These are phyloP conservation scores for Drosophila formosana DNA, from an alignment of 2,888 invertebrate species.

Conservation along the genomic window DNA sequence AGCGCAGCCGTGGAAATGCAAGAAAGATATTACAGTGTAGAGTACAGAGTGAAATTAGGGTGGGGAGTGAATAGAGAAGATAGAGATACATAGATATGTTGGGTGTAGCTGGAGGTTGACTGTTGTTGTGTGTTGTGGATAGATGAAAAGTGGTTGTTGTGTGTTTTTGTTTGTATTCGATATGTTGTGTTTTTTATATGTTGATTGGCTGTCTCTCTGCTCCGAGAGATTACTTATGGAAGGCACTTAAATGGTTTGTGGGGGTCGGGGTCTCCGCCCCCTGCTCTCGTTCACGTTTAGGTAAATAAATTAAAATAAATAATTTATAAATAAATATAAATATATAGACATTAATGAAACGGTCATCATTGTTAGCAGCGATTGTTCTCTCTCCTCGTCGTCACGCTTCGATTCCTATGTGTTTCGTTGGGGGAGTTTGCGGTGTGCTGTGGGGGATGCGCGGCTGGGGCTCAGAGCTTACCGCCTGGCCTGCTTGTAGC, in stretches of 20 bases:
- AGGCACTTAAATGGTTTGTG: slow-evolving; percentile 66
- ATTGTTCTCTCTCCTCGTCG: slow-evolving; percentile 68
- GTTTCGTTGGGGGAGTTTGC: slow-evolving; percentile 13
- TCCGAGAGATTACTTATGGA: slow-evolving; percentile 58
- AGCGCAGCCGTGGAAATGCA: slow-evolving; percentile 54
- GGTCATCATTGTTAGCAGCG: slow-evolving; percentile 67
- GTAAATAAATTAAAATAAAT: slow-evolving; percentile 84
- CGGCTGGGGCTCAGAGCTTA: slow-evolving; percentile 62
- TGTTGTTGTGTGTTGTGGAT: slow-evolving; percentile 43
- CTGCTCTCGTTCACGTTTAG: slow-evolving; percentile 71
- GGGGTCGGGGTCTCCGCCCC: slow-evolving; percentile 38
- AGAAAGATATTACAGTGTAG: slow-evolving; percentile 30
- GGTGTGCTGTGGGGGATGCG: not conserved
- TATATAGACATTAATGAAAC: slow-evolving; percentile 73
- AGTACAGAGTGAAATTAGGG: slow-evolving; percentile 49
- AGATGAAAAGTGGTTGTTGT: slow-evolving; percentile 62
- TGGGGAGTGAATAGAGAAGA: slow-evolving; percentile 21
- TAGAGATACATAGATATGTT: slow-evolving; percentile 39
- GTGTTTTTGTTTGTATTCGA: slow-evolving; percentile 43
- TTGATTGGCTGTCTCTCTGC: slow-evolving; percentile 44
- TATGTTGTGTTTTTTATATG: slow-evolving; percentile 17
- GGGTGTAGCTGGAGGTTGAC: slow-evolving; percentile 39
- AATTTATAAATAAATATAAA: slow-evolving; percentile 82
- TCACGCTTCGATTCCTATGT: slow-evolving; percentile 49
- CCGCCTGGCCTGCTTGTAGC: slow-evolving; percentile 85